Percentiles rank a stretch among this genome's conserved stretches.
phyloP scores from a whole-genome alignment of 2,113 vertebrate species.

The Hepsetus odoe region DNA sequence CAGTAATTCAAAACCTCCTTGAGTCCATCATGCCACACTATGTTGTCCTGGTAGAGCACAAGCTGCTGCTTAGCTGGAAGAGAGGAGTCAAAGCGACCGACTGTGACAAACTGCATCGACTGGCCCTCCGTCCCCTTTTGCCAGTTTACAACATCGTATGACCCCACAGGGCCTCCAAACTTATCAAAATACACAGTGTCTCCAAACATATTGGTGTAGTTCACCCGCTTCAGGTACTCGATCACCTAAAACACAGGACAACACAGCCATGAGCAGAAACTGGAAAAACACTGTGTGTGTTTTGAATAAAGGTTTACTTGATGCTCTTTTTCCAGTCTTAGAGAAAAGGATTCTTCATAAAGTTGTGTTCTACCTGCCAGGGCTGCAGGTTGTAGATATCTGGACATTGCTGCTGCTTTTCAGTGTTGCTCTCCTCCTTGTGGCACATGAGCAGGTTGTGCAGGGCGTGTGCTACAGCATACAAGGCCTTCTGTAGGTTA shows the following conservation, averaged over 20 bases:
- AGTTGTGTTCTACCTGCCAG: conserved; percentile 60
- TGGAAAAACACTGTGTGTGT: no score
- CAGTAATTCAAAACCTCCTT: no score
- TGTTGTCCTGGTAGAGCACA: conserved; percentile 53
- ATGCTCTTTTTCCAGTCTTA: no score
- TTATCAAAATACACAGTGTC: conserved; percentile 62
- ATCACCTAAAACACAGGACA: no score
- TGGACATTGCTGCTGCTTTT: conserved; percentile 48
- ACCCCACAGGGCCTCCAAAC: conserved; percentile 61
- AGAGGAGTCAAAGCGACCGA: conserved; percentile 63
- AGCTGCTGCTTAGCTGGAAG: conserved; percentile 52
- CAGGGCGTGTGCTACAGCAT: conserved; percentile 64
- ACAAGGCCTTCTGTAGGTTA: conserved; percentile 66
- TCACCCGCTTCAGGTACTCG: conserved; percentile 59
- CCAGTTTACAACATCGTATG: no score
- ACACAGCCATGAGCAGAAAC: no score
- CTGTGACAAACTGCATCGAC: conserved; percentile 53
- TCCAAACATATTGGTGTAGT: conserved; percentile 60
- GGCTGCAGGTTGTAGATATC: conserved; percentile 58
- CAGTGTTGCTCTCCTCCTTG: conserved; percentile 21
- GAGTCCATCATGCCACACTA: conserved; percentile 58
- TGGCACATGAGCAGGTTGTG: conserved; percentile 60
- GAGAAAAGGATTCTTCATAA: no score
- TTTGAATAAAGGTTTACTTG: no score
- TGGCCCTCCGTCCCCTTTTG: no score